These are phyloP conservation scores for Chrysopilus asiliformis DNA, from an alignment of 2,888 invertebrate species.

Conservation along the genomic window DNA sequence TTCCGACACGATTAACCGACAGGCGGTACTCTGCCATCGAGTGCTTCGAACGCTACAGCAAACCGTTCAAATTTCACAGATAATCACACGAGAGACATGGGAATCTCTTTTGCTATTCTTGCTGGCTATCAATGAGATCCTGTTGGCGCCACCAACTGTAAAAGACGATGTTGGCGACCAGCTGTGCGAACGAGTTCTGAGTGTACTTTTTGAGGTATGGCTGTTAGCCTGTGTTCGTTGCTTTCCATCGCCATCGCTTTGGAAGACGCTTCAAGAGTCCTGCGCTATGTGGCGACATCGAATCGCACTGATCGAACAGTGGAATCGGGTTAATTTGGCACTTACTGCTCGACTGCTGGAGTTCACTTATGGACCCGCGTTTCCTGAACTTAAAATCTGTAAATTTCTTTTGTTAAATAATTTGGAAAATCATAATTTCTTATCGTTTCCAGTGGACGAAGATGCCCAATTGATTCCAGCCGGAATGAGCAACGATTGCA, in stretches of 20 bases:
- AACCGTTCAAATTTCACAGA: slow-evolving; percentile 58
- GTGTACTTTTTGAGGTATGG: slow-evolving; percentile 81
- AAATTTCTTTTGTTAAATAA: not conserved
- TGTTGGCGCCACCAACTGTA: slow-evolving; percentile 82
- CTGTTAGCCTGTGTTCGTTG: slow-evolving; percentile 50
- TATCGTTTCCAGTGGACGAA: slow-evolving; percentile 56
- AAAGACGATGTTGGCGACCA: slow-evolving; percentile 94
- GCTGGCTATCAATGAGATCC: slow-evolving; percentile 78
- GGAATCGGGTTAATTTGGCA: slow-evolving; percentile 85
- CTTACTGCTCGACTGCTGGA: slow-evolving; percentile 70
- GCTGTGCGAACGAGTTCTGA: slow-evolving; percentile 82
- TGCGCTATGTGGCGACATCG: slow-evolving; percentile 92
- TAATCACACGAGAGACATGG: slow-evolving; percentile 80
- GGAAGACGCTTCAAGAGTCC: slow-evolving; percentile 89
- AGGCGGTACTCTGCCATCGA: slow-evolving; percentile 86
- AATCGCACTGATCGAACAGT: slow-evolving; percentile 82
- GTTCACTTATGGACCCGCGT: slow-evolving; percentile 79
- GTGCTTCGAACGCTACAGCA: slow-evolving; percentile 75
- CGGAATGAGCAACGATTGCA: slow-evolving; percentile 77
- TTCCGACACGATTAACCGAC: slow-evolving; percentile 79
- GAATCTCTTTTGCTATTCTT: slow-evolving; percentile 75
- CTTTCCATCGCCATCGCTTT: slow-evolving; percentile 89
- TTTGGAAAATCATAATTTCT: not conserved
- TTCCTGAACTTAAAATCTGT: slow-evolving; percentile 60
- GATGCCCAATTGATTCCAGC: slow-evolving; percentile 67